A percentile compares a stretch with the other conserved stretches of the same genome.
Conservation (phyloP, 2,888 invertebrate species). For the Agriotes lineatus region DNA sequence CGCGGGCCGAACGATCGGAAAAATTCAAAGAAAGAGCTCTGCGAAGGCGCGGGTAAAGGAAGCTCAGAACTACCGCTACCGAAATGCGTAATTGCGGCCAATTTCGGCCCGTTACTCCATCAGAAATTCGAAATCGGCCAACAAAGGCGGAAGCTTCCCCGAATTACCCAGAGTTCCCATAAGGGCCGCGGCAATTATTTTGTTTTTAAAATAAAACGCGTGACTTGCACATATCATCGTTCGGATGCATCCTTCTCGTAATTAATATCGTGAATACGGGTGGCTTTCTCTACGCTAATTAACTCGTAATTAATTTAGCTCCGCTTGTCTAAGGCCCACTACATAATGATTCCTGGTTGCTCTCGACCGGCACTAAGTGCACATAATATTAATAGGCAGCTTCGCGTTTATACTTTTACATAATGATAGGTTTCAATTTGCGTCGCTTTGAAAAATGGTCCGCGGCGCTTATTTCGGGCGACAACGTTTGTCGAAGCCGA, state of each 20-base stretch:
- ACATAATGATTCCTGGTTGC: conserved; percentile 46
- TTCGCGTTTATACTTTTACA: conserved; percentile 1
- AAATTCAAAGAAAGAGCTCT: no score
- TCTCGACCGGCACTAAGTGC: conserved; percentile 43
- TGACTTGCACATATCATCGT: conserved; percentile 43
- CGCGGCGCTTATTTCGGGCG: no score
- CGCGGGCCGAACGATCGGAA: no score
- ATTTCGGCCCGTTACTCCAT: no score
- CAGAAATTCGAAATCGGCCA: no score
- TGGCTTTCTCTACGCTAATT: conserved; percentile 49
- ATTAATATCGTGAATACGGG: conserved; percentile 49
- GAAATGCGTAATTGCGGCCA: no score
- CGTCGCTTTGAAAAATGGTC: conserved; percentile 1
- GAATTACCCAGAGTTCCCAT: no score
- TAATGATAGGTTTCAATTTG: conserved; percentile 4
- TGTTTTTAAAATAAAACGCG: conserved; percentile 38
- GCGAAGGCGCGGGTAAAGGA: no score
- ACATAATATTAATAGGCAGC: conserved; percentile 36
- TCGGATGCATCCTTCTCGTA: conserved; percentile 28
- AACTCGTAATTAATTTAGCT: conserved; percentile 48
- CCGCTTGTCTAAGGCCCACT: conserved; percentile 45
- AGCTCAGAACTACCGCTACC: no score
- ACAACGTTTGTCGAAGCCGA: background rate
- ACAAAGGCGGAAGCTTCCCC: no score
- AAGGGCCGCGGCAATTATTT: conserved; percentile 6